Conservation (phyloP, 2,113 vertebrate genomes). For the Gobio gobio region DNA sequence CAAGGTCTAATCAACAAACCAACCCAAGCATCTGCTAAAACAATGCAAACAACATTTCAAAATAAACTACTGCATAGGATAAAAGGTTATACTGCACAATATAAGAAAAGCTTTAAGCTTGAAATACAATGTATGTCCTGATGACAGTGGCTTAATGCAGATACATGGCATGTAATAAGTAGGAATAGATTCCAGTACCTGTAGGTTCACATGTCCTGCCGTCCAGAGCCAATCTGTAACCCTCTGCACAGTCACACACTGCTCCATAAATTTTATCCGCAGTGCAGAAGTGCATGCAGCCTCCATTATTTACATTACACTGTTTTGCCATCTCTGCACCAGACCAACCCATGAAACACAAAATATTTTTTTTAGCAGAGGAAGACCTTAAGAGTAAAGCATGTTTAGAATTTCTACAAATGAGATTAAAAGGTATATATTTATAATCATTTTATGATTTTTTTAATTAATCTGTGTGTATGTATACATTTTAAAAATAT, state of each 20-base stretch:
- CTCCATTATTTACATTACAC: slow-evolving; percentile 83
- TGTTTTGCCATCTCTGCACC: slow-evolving; percentile 76
- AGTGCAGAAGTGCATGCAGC: slow-evolving; percentile 88
- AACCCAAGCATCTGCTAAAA: neutral
- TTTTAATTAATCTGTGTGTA: too few species aligned
- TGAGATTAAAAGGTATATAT: neutral
- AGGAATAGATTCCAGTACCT: slow-evolving; percentile 72
- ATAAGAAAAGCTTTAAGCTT: neutral
- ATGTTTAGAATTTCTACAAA: neutral
- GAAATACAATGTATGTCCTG: neutral
- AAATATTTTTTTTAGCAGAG: neutral
- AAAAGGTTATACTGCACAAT: neutral
- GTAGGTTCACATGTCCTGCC: slow-evolving; percentile 79
- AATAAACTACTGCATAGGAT: neutral
- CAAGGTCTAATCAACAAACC: neutral
- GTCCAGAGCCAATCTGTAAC: slow-evolving; percentile 82
- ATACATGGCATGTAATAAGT: neutral
- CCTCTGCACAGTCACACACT: slow-evolving; percentile 81
- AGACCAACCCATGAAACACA: neutral
- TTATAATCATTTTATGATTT: too few species aligned
- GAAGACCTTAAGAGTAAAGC: neutral
- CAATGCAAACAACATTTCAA: neutral
- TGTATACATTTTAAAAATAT: too few species aligned
- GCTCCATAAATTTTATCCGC: slow-evolving; percentile 56
- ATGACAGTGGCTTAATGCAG: neutral